Conservation (phyloP, 2,113 vertebrate genomes). For the Daphoenositta chrysoptera region DNA sequence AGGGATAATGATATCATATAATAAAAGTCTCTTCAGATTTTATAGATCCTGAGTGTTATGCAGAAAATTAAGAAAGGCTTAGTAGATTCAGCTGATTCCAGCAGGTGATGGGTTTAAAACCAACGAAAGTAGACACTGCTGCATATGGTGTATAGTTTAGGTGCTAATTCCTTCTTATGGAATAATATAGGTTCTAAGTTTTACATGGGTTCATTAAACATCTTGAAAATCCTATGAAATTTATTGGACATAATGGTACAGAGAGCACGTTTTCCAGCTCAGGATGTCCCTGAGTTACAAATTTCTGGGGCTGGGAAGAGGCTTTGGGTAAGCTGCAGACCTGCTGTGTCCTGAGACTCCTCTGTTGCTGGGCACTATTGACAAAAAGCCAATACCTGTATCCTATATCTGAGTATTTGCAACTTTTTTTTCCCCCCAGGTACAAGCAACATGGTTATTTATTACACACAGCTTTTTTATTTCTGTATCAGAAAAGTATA, state of each 20-base stretch:
- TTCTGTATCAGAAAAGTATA: not conserved
- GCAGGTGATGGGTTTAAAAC: not conserved
- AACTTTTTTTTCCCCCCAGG: not conserved
- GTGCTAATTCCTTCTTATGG: not conserved
- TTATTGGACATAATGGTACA: not conserved
- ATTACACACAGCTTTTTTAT: not conserved
- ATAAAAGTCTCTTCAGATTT: not conserved
- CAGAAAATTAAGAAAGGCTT: not conserved
- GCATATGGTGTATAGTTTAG: accelerated
- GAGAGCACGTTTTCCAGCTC: not conserved
- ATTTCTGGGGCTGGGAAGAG: not conserved
- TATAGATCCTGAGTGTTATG: not conserved
- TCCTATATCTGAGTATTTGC: not conserved
- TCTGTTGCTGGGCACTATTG: not conserved
- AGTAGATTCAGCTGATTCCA: not conserved
- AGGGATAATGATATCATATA: not conserved
- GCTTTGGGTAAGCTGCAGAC: not conserved
- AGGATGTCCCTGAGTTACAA: not conserved
- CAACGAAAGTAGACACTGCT: not conserved
- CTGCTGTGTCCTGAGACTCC: not conserved
- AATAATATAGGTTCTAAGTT: not conserved
- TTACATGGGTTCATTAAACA: not conserved
- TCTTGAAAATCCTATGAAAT: not conserved
- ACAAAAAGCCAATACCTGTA: not conserved
- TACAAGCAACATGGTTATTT: not conserved